Evolutionary conservation across 2,888 invertebrate species (phyloP).

Genomic region (Heliconius ismenius): DNA sequence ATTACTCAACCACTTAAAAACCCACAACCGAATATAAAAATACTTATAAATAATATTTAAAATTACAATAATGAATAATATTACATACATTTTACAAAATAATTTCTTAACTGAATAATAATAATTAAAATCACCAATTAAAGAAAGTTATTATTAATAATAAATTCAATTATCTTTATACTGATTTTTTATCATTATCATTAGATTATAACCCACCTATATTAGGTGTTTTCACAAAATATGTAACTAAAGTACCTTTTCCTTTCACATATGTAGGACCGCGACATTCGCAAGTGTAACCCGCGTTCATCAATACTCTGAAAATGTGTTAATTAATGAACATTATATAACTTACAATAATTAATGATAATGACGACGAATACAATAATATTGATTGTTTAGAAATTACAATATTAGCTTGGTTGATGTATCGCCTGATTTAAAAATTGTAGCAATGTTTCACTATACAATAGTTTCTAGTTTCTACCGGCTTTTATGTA

Average conservation of each 20-base stretch:
- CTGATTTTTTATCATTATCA: not conserved
- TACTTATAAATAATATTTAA: not conserved
- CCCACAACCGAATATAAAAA: not conserved
- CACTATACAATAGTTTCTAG: too few species aligned
- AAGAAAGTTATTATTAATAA: not conserved
- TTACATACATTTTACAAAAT: not conserved
- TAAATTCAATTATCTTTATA: not conserved
- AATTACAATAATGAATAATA: not conserved
- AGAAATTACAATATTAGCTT: too few species aligned
- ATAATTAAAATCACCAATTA: not conserved
- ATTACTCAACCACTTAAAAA: not conserved
- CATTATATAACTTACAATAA: not conserved
- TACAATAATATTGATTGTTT: too few species aligned
- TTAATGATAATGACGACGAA: not conserved
- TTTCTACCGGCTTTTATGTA: too few species aligned
- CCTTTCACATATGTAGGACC: conserved; percentile 98
- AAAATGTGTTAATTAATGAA: conserved; percentile 22
- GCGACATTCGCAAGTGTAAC: conserved; percentile 93
- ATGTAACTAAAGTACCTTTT: conserved; percentile 94
- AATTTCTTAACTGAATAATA: not conserved
- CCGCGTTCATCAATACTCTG: conserved; percentile 90
- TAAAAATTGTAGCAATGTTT: too few species aligned
- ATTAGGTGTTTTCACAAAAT: conserved; percentile 91
- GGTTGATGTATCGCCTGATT: too few species aligned
- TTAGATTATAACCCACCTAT: conserved; percentile 80